phyloP scores from a whole-genome alignment of 1,140 invertebrate species.

The Zaprionus ghesquierei region DNA sequence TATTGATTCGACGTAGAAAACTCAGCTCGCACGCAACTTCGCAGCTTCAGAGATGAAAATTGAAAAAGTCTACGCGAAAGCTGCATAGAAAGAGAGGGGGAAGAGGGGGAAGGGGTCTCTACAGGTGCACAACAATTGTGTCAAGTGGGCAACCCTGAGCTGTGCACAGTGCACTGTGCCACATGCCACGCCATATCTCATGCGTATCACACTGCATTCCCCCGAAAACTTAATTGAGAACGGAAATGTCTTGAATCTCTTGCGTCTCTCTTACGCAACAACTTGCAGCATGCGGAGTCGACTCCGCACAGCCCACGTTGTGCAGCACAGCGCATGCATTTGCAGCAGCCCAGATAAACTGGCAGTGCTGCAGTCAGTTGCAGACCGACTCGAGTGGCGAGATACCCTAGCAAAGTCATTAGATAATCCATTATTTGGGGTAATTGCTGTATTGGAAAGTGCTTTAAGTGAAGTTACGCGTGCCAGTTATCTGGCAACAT shows the following conservation, averaged over 20 bases:
- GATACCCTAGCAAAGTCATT: neutral
- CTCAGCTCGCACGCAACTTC: conserved; percentile 32
- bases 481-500: neutral
- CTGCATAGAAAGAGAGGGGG: conserved; percentile 16
- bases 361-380: neutral
- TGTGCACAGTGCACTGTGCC: neutral
- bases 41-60: conserved; percentile 12
- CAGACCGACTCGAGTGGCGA: neutral
- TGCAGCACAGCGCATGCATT: conserved; percentile 5
- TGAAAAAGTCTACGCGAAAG: conserved; percentile 36
- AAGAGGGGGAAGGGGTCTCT: neutral
- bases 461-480: neutral
- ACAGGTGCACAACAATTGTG: conserved; percentile 3
- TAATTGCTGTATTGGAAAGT: neutral
- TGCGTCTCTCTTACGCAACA: conserved; percentile 58
- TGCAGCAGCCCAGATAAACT: conserved; percentile 19
- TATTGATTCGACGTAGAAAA: conserved; percentile 39
- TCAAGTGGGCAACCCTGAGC: conserved; percentile 15
- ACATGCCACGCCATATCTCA: conserved; percentile 7
- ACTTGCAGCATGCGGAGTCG: conserved; percentile 24
- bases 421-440: neutral
- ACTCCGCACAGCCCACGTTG: conserved; percentile 60
- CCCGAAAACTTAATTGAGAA: conserved; percentile 62
- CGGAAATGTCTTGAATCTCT: conserved; percentile 63
- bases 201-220: conserved; percentile 25